Percentiles rank a stretch among this genome's conserved stretches.
Conservation (phyloP, 2,113 vertebrate genomes). For the Phylloscopus whistleri region DNA sequence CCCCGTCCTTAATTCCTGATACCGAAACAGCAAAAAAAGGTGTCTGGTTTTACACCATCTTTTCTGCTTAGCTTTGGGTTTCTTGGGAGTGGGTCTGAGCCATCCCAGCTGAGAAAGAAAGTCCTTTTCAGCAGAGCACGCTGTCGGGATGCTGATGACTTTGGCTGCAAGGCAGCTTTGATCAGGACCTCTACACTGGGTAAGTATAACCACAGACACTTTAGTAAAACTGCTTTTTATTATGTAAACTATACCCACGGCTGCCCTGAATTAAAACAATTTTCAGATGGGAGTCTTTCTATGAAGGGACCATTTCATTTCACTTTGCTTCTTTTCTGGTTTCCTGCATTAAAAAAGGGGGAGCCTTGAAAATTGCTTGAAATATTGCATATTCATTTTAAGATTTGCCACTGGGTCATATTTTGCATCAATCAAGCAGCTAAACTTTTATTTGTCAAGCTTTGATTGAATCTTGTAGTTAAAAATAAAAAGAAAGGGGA, state of each 20-base stretch:
- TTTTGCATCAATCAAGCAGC: constrained; percentile 48
- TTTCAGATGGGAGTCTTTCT: constrained; percentile 65
- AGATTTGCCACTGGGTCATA: constrained; percentile 44
- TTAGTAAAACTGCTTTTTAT: constrained; percentile 72
- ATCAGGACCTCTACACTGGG: constrained; percentile 69
- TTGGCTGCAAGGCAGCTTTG: constrained; percentile 74
- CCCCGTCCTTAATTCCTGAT: not conserved
- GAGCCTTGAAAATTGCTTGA: constrained; percentile 44
- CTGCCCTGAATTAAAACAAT: constrained; percentile 64
- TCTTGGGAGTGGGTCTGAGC: constrained; percentile 65
- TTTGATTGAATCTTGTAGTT: constrained; percentile 43
- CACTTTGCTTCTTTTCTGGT: constrained; percentile 42
- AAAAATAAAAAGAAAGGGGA: constrained; percentile 23
- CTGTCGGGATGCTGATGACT: constrained; percentile 73
- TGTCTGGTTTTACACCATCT: constrained; percentile 40
- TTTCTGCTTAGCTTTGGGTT: constrained; percentile 43
- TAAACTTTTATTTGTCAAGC: constrained; percentile 30
- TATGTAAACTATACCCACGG: constrained; percentile 39
- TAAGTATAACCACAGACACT: constrained; percentile 72
- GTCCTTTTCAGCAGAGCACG: constrained; percentile 58
- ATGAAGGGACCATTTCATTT: constrained; percentile 62
- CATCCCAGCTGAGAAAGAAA: constrained; percentile 62
- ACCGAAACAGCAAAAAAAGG: constrained; percentile 35
- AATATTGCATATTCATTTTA: constrained; percentile 54
- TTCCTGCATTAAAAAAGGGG: constrained; percentile 1